Conservation (phyloP, 2,888 invertebrate genomes). For the Drosophila gaucha region DNA sequence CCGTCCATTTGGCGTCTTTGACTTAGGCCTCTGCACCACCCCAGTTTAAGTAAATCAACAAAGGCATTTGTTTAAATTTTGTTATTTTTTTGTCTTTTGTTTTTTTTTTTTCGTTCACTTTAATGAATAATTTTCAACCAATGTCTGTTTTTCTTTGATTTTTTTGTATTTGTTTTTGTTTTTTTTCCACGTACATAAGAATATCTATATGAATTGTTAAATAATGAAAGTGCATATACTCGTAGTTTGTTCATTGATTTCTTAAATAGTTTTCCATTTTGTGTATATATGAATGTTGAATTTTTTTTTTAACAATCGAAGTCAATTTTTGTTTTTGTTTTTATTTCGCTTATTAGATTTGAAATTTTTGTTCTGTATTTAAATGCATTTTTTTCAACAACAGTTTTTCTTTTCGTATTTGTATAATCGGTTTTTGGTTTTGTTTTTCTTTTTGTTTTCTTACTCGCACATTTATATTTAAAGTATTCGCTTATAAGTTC, state of each 20-base stretch:
- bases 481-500: slow-evolving; percentile 27
- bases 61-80: slow-evolving; percentile 31
- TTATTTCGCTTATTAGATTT: slow-evolving; percentile 50
- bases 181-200: slow-evolving; percentile 22
- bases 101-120: slow-evolving; percentile 43
- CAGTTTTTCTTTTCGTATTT: slow-evolving; percentile 54
- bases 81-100: slow-evolving; percentile 21
- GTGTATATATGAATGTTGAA: slow-evolving; percentile 54
- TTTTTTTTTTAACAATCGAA: slow-evolving; percentile 49
- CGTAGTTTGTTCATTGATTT: slow-evolving; percentile 26
- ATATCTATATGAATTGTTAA: slow-evolving; percentile 52
- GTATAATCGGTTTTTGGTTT: slow-evolving; percentile 22
- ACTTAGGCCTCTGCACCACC: slow-evolving; percentile 7
- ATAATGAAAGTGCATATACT: slow-evolving; percentile 66
- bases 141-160: slow-evolving; percentile 38
- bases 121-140: slow-evolving; percentile 73
- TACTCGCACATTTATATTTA: not conserved
- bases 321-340: slow-evolving; percentile 35
- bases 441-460: not conserved
- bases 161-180: slow-evolving; percentile 19
- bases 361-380: slow-evolving; percentile 41
- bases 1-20: not conserved
- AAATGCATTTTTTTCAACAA: slow-evolving; percentile 71
- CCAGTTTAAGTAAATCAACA: slow-evolving; percentile 25
- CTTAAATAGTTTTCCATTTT: slow-evolving; percentile 23